Percentiles rank a stretch among this genome's conserved stretches.
phyloP scores from a whole-genome alignment of 2,888 invertebrate genomes.

The Celastrina argiolus region DNA sequence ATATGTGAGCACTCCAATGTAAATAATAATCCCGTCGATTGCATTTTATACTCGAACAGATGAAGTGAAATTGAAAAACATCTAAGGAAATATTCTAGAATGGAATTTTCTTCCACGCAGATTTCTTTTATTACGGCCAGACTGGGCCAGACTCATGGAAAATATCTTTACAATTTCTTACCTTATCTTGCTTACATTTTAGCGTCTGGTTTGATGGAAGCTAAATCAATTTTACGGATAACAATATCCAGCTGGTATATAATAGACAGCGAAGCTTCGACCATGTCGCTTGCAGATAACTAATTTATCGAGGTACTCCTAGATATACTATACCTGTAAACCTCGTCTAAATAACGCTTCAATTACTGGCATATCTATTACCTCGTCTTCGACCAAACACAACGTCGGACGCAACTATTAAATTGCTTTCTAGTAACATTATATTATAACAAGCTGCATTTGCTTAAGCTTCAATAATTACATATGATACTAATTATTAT shows the following conservation, averaged over 20 bases:
- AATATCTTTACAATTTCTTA: not conserved
- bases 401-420: no score
- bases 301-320: not conserved
- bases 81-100: not conserved
- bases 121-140: constrained; percentile 3
- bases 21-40: not conserved
- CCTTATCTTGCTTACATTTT: constrained; percentile 5
- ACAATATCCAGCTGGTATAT: not conserved
- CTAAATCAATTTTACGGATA: not conserved
- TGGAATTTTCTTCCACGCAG: not conserved
- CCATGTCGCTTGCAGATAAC: not conserved
- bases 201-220: not conserved
- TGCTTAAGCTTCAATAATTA: no score
- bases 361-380: no score
- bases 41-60: not conserved
- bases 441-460: no score
- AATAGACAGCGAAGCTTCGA: not conserved
- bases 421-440: no score
- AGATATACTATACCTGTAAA: not conserved
- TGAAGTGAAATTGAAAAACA: not conserved
- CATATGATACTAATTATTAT: no score
- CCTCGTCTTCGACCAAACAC: no score
- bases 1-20: not conserved
- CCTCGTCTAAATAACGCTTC: no score
- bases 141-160: not conserved